A percentile compares a stretch with the other conserved stretches of the same genome.
phyloP scores from a whole-genome alignment of 2,888 invertebrate genomes.

The Papilio elwesi region DNA sequence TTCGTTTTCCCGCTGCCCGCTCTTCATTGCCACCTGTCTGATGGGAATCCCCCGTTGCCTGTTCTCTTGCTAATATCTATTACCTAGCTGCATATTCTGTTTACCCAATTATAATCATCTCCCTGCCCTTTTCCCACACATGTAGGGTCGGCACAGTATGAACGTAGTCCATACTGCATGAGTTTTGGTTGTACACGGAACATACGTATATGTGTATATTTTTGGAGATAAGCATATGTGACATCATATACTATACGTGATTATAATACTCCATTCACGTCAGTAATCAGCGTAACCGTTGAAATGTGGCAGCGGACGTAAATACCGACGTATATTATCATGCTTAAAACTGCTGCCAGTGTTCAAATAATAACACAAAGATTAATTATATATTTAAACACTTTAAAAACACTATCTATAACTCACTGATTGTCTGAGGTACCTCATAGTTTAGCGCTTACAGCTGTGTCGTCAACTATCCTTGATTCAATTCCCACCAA shows the following conservation, averaged over 20 bases:
- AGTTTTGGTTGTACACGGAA: background rate
- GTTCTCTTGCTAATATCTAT: background rate
- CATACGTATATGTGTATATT: background rate
- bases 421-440: background rate
- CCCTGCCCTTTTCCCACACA: too few species aligned
- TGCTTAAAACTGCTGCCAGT: background rate
- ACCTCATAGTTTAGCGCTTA: background rate
- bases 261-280: background rate
- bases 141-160: too few species aligned
- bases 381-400: background rate
- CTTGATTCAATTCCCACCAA: background rate
- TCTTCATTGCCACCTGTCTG: conserved; percentile 10
- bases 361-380: background rate
- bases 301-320: conserved; percentile 11
- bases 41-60: conserved; percentile 31
- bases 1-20: conserved; percentile 30
- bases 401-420: background rate
- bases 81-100: background rate
- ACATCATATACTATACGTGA: background rate
- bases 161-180: too few species aligned
- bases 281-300: conserved; percentile 3
- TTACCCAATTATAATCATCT: too few species aligned
- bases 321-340: conserved; percentile 17
- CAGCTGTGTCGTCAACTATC: background rate
- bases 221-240: background rate